Base-by-base conservation (phyloP, 2,797 vertebrate species). In the Leptatherina wallacei region DNA sequence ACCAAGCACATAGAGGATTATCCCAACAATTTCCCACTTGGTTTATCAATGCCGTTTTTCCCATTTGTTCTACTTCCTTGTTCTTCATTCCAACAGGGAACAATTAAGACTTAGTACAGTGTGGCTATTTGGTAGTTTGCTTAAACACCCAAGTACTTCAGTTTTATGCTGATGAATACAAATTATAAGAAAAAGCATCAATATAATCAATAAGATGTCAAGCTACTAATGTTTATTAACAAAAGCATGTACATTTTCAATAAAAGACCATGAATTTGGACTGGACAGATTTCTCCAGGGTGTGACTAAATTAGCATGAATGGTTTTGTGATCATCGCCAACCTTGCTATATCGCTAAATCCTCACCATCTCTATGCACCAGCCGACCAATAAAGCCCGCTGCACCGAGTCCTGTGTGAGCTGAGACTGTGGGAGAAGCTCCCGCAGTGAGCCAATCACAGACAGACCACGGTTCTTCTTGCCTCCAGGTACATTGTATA, bases 311-410 rank as follows among this genome's bases (percentile, higher is more conserved):
- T 14, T 24, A 29, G 24, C 12, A 14, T 27, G 22, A 14, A 12
- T 27, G 11, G 51, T 11, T 24, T 13, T 22, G 20, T 22, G 9
- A 49, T 18, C 3, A 11, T 13, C 11, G 10, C 22, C n/a, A 52
- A 52, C 4, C 49, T 24, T 12, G 47, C 2, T 11, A 22, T 22
- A 22, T 27, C 2, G 7, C 16, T 16, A 52, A 22, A 36, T 27
- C 30, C 94, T 95, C 77, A 99, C 98, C 95, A 99, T 82, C 81
- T 99, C 98, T 60, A 98, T 94, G 88, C 98, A 99, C 97, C 97
- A 99, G 69, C 97, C 97, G 6, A 99, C 95, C 2, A 95, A 71
- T 71, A 97, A 87, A 8, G 96, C 96, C 3, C 90, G 61, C 38
- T 90, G 94, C 2, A 97, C 82, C 1, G 84, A 84, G 49, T 95